Conservation (phyloP, 2,888 invertebrate genomes). For the Anagyrus pseudococci region DNA sequence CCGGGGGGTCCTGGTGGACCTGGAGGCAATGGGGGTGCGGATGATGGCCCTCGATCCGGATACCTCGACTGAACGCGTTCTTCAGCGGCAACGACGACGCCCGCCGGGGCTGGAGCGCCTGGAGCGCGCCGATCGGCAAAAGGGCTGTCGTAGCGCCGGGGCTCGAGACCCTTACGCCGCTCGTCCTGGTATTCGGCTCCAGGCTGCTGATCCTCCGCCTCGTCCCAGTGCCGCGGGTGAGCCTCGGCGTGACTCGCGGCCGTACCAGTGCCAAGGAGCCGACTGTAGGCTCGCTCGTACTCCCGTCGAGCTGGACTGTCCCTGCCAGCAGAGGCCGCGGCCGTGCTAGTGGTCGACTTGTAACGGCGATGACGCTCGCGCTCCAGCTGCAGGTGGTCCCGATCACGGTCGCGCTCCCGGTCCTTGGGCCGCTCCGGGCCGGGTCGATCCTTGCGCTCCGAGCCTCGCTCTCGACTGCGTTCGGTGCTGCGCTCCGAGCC, state of each 20-base stretch:
- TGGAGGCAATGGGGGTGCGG: too few relatives aligned
- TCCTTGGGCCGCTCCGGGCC: constrained; percentile 48
- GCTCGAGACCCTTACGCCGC: constrained; percentile 48
- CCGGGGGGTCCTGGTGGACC: constrained; percentile 6
- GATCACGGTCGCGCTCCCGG: constrained; percentile 42
- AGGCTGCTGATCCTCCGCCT: constrained; percentile 50
- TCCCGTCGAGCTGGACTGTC: constrained; percentile 44
- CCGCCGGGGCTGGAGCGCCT: background rate
- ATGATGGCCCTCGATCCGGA: constrained; percentile 40
- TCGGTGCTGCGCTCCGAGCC: constrained; percentile 42
- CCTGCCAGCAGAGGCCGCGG: constrained; percentile 51
- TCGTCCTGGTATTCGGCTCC: constrained; percentile 55
- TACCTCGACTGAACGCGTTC: constrained; percentile 59
- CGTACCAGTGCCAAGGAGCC: constrained; percentile 15
- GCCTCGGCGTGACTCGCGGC: constrained; percentile 9
- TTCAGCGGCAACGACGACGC: constrained; percentile 44
- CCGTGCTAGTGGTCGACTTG: constrained; percentile 38
- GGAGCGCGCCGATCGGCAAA: constrained; percentile 58
- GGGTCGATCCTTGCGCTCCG: constrained; percentile 47
- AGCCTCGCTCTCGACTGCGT: constrained; percentile 50
- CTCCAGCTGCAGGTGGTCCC: constrained; percentile 43
- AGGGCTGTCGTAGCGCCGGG: constrained; percentile 60
- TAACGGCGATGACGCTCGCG: constrained; percentile 50
- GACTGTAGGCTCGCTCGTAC: constrained; percentile 21
- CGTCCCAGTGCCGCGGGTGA: constrained; percentile 55